A percentile compares a stretch with the other conserved stretches of the same genome.
phyloP scores from a whole-genome alignment of 1,140 invertebrate species.

The Subanguina moxae region DNA sequence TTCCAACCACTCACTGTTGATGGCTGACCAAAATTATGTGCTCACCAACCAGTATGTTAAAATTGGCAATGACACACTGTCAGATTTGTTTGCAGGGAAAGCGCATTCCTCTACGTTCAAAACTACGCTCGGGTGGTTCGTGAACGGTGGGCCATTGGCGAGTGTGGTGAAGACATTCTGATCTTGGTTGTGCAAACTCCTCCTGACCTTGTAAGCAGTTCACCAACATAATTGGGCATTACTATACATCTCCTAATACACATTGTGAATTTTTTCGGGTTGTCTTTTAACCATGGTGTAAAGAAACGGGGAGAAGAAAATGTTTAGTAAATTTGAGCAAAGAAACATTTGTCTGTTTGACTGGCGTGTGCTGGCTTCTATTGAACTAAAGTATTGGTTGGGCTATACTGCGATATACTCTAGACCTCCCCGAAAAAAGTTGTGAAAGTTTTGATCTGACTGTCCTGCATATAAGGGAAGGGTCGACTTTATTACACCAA shows the following conservation, averaged over 20 bases:
- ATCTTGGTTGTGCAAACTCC: conserved; percentile 28
- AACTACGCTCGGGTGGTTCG: conserved; percentile 34
- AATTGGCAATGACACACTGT: background rate
- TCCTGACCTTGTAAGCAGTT: conserved; percentile 7
- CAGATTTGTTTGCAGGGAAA: background rate
- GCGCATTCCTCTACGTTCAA: conserved; percentile 18
- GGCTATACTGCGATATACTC: too few species aligned
- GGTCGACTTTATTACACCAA: too few species aligned
- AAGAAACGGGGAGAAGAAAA: too few species aligned
- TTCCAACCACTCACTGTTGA: background rate
- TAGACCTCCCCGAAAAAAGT: too few species aligned
- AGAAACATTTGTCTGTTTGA: too few species aligned
- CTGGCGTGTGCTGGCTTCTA: too few species aligned
- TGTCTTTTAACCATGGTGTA: background rate
- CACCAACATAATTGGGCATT: too few species aligned
- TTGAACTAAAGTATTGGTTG: too few species aligned
- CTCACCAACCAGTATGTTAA: conserved; percentile 2
- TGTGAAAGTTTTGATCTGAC: too few species aligned
- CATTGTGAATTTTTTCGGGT: background rate
- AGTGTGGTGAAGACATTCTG: conserved; percentile 40
- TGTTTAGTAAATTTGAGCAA: too few species aligned
- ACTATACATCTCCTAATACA: too few species aligned
- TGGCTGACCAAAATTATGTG: background rate
- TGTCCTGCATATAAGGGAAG: too few species aligned
- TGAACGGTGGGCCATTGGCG: conserved; percentile 33